These are phyloP conservation scores for Gastrophysa polygoni DNA, from an alignment of 2,888 invertebrate genomes.

Conservation along the genomic window DNA sequence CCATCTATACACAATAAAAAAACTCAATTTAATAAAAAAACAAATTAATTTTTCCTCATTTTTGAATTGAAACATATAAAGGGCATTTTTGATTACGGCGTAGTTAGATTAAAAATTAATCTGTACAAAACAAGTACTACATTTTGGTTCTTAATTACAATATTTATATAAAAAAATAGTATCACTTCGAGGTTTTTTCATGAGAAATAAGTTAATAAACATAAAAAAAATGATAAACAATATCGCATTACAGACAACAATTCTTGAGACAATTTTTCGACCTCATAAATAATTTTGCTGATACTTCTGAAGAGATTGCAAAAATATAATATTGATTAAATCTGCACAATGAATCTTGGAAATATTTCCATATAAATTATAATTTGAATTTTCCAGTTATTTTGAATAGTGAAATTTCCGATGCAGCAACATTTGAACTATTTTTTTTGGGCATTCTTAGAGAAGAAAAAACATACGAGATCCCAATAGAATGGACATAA, in stretches of 20 bases:
- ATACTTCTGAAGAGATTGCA: no score
- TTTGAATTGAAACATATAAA: constrained; percentile 42
- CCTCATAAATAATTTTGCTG: no score
- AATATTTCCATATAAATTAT: no score
- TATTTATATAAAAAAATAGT: constrained; percentile 45
- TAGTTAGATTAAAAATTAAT: constrained; percentile 35
- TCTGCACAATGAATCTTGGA: no score
- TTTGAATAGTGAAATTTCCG: not conserved
- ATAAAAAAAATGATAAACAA: constrained; percentile 26
- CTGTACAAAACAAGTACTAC: constrained; percentile 51
- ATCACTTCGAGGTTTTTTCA: constrained; percentile 49
- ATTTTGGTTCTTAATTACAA: constrained; percentile 48
- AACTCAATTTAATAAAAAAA: constrained; percentile 21
- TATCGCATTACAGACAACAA: constrained; percentile 25
- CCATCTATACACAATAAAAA: constrained; percentile 22
- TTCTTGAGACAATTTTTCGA: constrained; percentile 1
- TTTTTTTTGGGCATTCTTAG: not conserved
- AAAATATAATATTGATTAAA: no score
- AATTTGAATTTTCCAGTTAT: not conserved
- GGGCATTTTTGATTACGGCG: constrained; percentile 29
- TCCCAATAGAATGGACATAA: not conserved
- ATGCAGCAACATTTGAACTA: not conserved
- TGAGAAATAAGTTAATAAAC: constrained; percentile 32
- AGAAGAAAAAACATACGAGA: not conserved
- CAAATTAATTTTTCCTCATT: constrained; percentile 28